Conservation (phyloP, 1,140 invertebrate genomes). For the Caenorhabditis latens region DNA sequence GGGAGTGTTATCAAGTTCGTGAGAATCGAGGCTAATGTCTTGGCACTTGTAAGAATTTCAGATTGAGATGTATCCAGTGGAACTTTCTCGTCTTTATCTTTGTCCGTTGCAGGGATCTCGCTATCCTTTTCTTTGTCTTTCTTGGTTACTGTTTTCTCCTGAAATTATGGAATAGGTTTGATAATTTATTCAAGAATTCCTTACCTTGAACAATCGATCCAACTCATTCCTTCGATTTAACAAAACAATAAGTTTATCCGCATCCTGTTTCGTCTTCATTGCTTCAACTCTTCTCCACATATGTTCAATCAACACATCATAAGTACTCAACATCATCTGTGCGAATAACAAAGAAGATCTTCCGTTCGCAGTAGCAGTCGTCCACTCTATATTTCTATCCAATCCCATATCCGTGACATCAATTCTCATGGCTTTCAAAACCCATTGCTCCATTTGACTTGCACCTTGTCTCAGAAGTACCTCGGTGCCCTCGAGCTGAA, state of each 20-base stretch:
- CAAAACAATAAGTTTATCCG: slow-evolving; percentile 15
- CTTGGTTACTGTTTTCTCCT: slow-evolving; percentile 2
- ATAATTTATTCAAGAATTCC: too few relatives aligned
- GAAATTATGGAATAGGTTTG: too few relatives aligned
- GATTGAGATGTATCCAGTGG: not conserved
- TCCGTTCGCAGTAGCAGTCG: not conserved
- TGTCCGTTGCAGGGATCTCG: not conserved
- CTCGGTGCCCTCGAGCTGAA: slow-evolving; percentile 8
- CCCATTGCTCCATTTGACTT: slow-evolving; percentile 31
- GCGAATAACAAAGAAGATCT: slow-evolving; percentile 25
- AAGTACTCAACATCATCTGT: slow-evolving; percentile 49
- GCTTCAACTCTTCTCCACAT: slow-evolving; percentile 51
- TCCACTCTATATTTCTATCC: slow-evolving; percentile 49
- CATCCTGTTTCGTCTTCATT: slow-evolving; percentile 32
- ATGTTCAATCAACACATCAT: slow-evolving; percentile 57
- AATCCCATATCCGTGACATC: slow-evolving; percentile 44
- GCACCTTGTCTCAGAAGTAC: slow-evolving; percentile 17
- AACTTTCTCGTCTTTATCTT: slow-evolving; percentile 30
- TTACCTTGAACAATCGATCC: slow-evolving; percentile 32
- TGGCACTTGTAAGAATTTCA: slow-evolving; percentile 48
- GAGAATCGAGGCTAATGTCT: slow-evolving; percentile 35
- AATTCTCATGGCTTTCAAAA: not conserved
- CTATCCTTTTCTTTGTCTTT: slow-evolving; percentile 23
- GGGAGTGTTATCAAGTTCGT: not conserved
- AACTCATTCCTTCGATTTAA: slow-evolving; percentile 28